Base-by-base conservation (phyloP, 2,797 vertebrate species). In the Myiotriccus ornatus region DNA sequence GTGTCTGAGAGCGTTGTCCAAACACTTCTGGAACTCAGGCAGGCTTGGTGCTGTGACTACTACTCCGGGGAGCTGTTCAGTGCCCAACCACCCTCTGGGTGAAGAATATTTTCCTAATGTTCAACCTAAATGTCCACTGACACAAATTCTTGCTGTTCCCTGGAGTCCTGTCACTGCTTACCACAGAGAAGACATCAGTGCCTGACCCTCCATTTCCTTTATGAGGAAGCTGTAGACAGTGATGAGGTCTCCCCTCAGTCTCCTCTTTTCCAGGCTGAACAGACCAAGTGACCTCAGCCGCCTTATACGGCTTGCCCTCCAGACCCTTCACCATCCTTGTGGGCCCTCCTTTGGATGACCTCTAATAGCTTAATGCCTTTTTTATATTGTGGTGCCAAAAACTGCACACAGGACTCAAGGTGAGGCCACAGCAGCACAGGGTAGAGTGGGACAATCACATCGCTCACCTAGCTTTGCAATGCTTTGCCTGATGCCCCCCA, bases 391-490 rank as follows among this genome's bases (percentile, higher is more conserved):
- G 3, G 1, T 7, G 4, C 27, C 7, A 49, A 37, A 10, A 49
- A 0, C 16, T 21, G 32, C 3, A 23, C 12, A 5, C 32, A 37
- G 24, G 20, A 21, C 28, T 49, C 0, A 1, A 18, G 20, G 2
- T 49, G 49, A 56, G 35, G 27, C 19, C 0, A 0, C 9, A 7
- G 7, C 47, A 53, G 30, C 0, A 0, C 41, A 62, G 78, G 55
- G 5, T 23, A 82, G 35, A 75, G 34, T 2, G 0, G 55, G 35
- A 50, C 70, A 89, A 83, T 76, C 27, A 11, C 35, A 17, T 76
- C 11, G 35, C 27, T 63, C n/a, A 8, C 24, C 23, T 0, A 0
- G 7, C 23, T 82, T 82, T 46, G 14, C 0, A 0, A 69, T 68
- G 47, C 49, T 82, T 24, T 21, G 19, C 41, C 41, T 50, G 70